A percentile compares a stretch with the other conserved stretches of the same genome.
Evolutionary conservation across 1,140 invertebrate genomes (phyloP).

Genomic region (Drosophila sturtevanti): DNA sequence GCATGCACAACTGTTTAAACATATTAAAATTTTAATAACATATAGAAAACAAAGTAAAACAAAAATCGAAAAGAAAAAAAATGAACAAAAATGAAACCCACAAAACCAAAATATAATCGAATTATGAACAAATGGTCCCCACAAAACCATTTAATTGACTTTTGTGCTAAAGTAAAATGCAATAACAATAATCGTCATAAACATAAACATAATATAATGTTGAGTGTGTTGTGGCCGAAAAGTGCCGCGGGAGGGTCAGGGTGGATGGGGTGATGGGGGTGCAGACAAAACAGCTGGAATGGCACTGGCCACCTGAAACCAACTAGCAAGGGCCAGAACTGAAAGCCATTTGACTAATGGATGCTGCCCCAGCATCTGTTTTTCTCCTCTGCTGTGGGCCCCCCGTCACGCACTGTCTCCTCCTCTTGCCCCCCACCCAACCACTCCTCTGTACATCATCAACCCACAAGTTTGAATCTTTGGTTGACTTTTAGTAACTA

Average conservation of each 20-base stretch:
- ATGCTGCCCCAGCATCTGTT: slow-evolving; percentile 30
- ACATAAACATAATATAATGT: slow-evolving; percentile 56
- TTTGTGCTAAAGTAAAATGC: slow-evolving; percentile 57
- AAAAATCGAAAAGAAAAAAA: not conserved
- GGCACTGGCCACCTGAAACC: slow-evolving; percentile 37
- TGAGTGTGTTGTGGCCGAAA: slow-evolving; percentile 26
- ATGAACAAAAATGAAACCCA: slow-evolving; percentile 3
- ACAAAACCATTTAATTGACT: slow-evolving; percentile 74
- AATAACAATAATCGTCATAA: slow-evolving; percentile 78
- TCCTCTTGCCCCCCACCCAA: too few species aligned
- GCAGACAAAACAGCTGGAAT: not conserved
- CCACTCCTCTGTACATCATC: too few species aligned
- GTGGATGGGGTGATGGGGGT: too few species aligned
- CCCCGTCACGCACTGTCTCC: too few species aligned
- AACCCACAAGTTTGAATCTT: slow-evolving; percentile 35
- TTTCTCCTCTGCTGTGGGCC: not conserved
- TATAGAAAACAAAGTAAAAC: slow-evolving; percentile 10
- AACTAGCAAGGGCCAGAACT: slow-evolving; percentile 49
- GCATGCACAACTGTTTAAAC: slow-evolving; percentile 29
- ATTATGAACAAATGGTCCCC: slow-evolving; percentile 59
- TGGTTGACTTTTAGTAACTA: slow-evolving; percentile 61
- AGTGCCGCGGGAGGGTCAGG: not conserved
- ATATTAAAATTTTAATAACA: slow-evolving; percentile 50
- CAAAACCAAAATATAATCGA: slow-evolving; percentile 55
- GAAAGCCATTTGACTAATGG: slow-evolving; percentile 78